Evolutionary conservation across 2,888 invertebrate species (phyloP).

Genomic region (Notodonta dromedarius): DNA sequence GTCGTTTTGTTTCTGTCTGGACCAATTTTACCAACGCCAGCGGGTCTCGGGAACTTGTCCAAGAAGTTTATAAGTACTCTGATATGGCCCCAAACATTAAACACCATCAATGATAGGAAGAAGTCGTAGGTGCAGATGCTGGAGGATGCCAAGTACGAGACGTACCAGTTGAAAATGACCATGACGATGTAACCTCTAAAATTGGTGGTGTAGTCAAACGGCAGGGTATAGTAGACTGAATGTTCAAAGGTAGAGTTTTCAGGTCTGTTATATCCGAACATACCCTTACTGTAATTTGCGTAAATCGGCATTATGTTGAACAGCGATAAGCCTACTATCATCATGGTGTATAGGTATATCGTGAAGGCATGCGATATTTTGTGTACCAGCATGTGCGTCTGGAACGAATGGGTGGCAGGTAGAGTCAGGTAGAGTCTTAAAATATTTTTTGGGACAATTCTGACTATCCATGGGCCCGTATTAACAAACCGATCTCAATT

Average conservation of each 20-base stretch:
- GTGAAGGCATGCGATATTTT: conserved; percentile 31
- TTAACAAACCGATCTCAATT: too few species aligned
- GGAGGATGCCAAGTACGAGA: not conserved
- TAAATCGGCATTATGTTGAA: conserved; percentile 32
- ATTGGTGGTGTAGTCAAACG: conserved; percentile 1
- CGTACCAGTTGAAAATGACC: not conserved
- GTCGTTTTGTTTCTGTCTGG: not conserved
- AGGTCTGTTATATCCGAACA: conserved; percentile 8
- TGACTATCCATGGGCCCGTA: too few species aligned
- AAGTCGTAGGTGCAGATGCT: conserved; percentile 4
- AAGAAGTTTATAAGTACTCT: not conserved
- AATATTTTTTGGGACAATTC: too few species aligned
- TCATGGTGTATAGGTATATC: conserved; percentile 14
- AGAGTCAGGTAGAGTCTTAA: too few species aligned
- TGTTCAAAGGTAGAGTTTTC: conserved; percentile 26
- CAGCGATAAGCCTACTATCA: conserved; percentile 20
- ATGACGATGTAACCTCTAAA: not conserved
- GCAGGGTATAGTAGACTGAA: conserved; percentile 20
- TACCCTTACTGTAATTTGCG: conserved; percentile 29
- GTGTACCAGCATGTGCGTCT: conserved; percentile 32
- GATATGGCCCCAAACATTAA: conserved; percentile 9
- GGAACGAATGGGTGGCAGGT: conserved; percentile 11
- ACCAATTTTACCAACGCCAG: not conserved
- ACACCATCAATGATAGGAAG: conserved; percentile 25
- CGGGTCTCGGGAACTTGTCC: not conserved